Conservation (phyloP, 2,113 vertebrate species). For the Strix uralensis region DNA sequence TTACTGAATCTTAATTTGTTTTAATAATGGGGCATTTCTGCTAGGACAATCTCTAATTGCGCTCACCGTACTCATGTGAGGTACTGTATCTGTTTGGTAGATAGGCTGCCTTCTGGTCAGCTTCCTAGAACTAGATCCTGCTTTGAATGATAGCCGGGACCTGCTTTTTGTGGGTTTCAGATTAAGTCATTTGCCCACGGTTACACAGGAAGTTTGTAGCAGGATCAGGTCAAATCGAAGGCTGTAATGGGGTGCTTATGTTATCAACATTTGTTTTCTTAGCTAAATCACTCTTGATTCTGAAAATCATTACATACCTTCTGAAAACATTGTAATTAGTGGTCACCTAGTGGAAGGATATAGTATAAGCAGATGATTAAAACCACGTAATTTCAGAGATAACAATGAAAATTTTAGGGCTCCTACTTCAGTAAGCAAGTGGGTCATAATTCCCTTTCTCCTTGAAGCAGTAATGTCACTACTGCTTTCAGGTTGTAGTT, state of each 20-base stretch:
- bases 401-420: not conserved
- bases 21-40: not conserved
- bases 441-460: not conserved
- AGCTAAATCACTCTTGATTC: not conserved
- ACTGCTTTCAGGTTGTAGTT: not conserved
- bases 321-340: not conserved
- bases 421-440: not conserved
- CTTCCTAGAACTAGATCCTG: not conserved
- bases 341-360: not conserved
- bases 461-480: not conserved
- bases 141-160: not conserved
- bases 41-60: not conserved
- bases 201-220: not conserved
- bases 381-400: not conserved
- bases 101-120: not conserved
- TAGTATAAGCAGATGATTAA: not conserved
- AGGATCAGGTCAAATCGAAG: not conserved
- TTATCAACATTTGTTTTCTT: not conserved
- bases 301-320: not conserved
- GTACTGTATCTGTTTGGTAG: not conserved
- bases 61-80: fast-evolving
- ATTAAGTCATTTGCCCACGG: not conserved
- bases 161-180: not conserved
- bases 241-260: not conserved
- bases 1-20: not conserved